phyloP scores from a whole-genome alignment of 2,113 vertebrate genomes.

The Lontra canadensis region DNA sequence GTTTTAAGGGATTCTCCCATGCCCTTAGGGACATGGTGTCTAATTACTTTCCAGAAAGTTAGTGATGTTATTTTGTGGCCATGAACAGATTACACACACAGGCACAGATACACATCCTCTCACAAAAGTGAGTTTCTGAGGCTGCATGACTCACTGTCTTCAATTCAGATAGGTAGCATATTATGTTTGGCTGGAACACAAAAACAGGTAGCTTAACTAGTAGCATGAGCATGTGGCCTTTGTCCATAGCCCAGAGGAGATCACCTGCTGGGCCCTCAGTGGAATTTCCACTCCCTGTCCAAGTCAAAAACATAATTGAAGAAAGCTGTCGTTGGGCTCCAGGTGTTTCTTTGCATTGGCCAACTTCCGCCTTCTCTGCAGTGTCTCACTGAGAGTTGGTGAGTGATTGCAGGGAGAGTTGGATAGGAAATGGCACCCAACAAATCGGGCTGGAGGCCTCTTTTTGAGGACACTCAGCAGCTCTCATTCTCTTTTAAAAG shows the following conservation, averaged over 20 bases:
- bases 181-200: slow-evolving; percentile 70
- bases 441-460: not conserved
- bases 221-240: slow-evolving; percentile 54
- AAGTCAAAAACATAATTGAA: slow-evolving; percentile 66
- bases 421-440: not conserved
- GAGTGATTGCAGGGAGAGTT: not conserved
- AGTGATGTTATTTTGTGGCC: slow-evolving; percentile 18
- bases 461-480: not conserved
- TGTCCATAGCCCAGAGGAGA: slow-evolving; percentile 75
- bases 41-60: slow-evolving; percentile 56
- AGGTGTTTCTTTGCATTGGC: slow-evolving; percentile 69
- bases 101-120: slow-evolving; percentile 15
- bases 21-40: not conserved
- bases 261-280: slow-evolving; percentile 65
- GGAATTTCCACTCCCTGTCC: slow-evolving; percentile 71
- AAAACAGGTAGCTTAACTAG: slow-evolving; percentile 66
- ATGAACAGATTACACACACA: not conserved
- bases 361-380: not conserved
- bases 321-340: slow-evolving; percentile 60
- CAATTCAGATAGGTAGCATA: slow-evolving; percentile 36
- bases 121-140: slow-evolving; percentile 51
- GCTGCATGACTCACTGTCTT: slow-evolving; percentile 59
- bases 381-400: slow-evolving; percentile 26
- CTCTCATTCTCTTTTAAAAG: not conserved
- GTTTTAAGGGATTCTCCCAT: not conserved